Evolutionary conservation across 2,797 vertebrate genomes (phyloP), one percentile per base, ranked within the genome.

Genomic region (Oreonectes daqikongensis): DNA sequence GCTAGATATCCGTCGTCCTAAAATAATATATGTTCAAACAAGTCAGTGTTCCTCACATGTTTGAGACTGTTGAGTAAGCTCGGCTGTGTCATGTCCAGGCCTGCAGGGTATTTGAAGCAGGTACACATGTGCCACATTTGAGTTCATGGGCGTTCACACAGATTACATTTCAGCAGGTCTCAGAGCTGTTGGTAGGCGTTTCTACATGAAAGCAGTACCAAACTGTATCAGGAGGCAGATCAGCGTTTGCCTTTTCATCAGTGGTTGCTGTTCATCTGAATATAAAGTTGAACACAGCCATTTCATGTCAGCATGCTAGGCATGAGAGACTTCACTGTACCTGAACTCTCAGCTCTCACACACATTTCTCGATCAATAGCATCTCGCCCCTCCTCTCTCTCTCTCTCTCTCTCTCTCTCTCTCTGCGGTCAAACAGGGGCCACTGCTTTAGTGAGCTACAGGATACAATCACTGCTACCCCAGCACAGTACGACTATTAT

Each of bases 391-490:
- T 57, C 22, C 63, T 28, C 6, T 50, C 48, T 17, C 5, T 17
- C 42, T 46, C 17, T 30, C 4, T 61, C 71, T 20, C 40, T 20
- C 75, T 59, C 78, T 69, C 79, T 79, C 88, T 88, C 88, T 88
- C 85, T 90, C 85, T 88, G 86, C 86, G 88, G 91, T 92, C 91
- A 92, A 88, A 90, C 72, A 82, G 87, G 89, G 90, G 90, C 91
- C 88, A 90, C 80, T 79, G 67, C 87, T 87, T 86, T 82, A 85
- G 86, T 88, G 88, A 84, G 87, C 85, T 88, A 89, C 88, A 87
- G 89, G 84, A 87, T 72, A 35, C 57, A 76, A 77, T 61, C 15
- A 30, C 50, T 61, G 52, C 32, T 38, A 79, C 35, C 80, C 63
- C 73, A 42, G 18, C 64, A 71, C 22, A 63, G 46, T 48, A 48